Base-by-base conservation (phyloP, 1,140 invertebrate genomes). In the Ceratina japonica region DNA sequence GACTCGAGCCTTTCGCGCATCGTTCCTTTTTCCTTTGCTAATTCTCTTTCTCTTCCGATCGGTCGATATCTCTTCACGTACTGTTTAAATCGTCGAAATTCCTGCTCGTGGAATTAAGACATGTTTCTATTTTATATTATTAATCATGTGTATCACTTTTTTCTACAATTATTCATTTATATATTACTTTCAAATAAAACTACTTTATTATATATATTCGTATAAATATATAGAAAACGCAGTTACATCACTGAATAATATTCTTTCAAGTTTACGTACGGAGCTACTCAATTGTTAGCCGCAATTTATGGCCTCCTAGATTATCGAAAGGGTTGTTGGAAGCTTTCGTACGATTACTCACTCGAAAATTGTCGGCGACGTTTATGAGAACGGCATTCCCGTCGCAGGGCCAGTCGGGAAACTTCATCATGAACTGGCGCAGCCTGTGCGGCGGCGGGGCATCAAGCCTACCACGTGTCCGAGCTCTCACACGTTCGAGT, bases 401-500 rank as follows among this genome's bases (percentile, higher is more conserved):
- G 52, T 44, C 20, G 24, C 12, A n/a, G 18, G 54, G 20, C 58
- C 44, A 24, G 20, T 15, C 18, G 27, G 37, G 68, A 16, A 52
- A 72, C 31, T 64, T 72, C 58, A 54, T 54, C 66, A 61, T 71
- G 58, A 62, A 71, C 66, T 37, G 3, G 3, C 18, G 2, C 13
- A 15, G 18, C 31, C 66, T 74, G 37, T 58, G 68, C 52, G 13
- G 44, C 18, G 54, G 16, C 54, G n/a, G 54, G 54, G 5, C 54
- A 56, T n/a, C n/a, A 22, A 52, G 49, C 44, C 58, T 69, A 72
- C 74, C 83, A 70, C 63, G 69, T 75, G 66, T 80, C 49, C 68
- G 20, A 44, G 52, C 63, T 71, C 66, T 70, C 56, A 71, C 76
- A 80, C 20, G 75, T 71, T 77, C 58, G 37, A 16, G 58, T 77